Conservation (phyloP, 2,888 invertebrate genomes). For the Octodonta nipae region DNA sequence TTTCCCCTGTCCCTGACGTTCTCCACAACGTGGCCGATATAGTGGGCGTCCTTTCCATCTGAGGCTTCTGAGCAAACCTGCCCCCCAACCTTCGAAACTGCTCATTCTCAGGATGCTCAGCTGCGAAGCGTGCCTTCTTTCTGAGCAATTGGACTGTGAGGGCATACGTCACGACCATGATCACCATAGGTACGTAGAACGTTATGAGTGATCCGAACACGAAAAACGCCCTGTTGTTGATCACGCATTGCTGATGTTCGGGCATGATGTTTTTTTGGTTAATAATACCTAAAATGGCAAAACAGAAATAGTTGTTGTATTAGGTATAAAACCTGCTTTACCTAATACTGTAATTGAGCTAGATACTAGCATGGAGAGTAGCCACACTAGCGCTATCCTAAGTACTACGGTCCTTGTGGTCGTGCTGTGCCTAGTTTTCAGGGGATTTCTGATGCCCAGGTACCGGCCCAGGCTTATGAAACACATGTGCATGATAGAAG, state of each 20-base stretch:
- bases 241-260: constrained; percentile 58
- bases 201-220: constrained; percentile 85
- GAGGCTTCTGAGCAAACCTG: constrained; percentile 26
- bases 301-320: neutral
- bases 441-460: constrained; percentile 76
- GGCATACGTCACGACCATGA: constrained; percentile 86
- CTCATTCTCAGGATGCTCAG: constrained; percentile 48
- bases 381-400: constrained; percentile 86
- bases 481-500: constrained; percentile 91
- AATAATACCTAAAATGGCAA: constrained; percentile 53
- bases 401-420: constrained; percentile 71
- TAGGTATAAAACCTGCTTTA: constrained; percentile 34
- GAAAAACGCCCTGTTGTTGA: constrained; percentile 75
- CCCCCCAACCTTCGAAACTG: constrained; percentile 41
- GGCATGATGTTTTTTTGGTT: constrained; percentile 73
- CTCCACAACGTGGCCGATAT: constrained; percentile 30
- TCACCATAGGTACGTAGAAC: constrained; percentile 89
- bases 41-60: constrained; percentile 24
- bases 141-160: constrained; percentile 77
- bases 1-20: constrained; percentile 32
- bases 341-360: constrained; percentile 75
- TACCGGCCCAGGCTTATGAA: constrained; percentile 82
- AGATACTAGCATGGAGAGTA: constrained; percentile 76
- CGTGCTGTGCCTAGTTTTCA: constrained; percentile 71
- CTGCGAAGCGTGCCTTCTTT: constrained; percentile 62